Evolutionary conservation across 2,797 vertebrate genomes (phyloP).

Genomic region (Gadopsis bispinosus): DNA sequence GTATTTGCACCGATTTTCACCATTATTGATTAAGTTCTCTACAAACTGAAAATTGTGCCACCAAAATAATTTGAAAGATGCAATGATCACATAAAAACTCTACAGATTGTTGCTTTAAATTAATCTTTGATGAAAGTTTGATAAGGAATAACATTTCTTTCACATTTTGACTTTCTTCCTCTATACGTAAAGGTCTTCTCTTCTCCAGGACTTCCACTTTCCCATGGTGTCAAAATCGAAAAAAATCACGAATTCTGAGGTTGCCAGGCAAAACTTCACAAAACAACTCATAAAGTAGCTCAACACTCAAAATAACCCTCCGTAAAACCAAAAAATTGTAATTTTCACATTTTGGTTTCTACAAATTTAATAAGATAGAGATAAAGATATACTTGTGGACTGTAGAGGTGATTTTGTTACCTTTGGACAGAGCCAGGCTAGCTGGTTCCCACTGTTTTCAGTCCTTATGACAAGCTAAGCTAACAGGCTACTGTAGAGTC

Average conservation of each 20-base stretch:
- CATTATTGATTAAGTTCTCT: no score
- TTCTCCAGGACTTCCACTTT: no score
- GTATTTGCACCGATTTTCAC: no score
- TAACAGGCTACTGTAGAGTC: background rate
- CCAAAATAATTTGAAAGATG: no score
- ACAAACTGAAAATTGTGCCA: background rate
- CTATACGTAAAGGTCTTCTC: no score
- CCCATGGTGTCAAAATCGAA: no score
- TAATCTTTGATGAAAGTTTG: background rate
- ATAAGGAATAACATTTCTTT: background rate
- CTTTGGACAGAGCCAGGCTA: no score
- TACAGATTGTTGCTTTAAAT: no score
- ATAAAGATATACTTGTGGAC: background rate
- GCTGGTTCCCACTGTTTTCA: background rate
- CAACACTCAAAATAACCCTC: no score
- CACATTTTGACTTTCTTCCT: background rate
- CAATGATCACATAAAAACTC: no score
- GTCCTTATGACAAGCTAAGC: background rate
- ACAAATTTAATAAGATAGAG: background rate
- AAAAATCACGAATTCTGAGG: background rate
- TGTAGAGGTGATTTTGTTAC: background rate
- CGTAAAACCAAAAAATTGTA: background rate
- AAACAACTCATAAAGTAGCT: background rate
- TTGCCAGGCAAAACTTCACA: background rate
- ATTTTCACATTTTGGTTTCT: background rate